Evolutionary conservation across 2,113 vertebrate genomes (phyloP), one percentile per base, ranked within the genome.

Genomic region (Cygnus atratus): DNA sequence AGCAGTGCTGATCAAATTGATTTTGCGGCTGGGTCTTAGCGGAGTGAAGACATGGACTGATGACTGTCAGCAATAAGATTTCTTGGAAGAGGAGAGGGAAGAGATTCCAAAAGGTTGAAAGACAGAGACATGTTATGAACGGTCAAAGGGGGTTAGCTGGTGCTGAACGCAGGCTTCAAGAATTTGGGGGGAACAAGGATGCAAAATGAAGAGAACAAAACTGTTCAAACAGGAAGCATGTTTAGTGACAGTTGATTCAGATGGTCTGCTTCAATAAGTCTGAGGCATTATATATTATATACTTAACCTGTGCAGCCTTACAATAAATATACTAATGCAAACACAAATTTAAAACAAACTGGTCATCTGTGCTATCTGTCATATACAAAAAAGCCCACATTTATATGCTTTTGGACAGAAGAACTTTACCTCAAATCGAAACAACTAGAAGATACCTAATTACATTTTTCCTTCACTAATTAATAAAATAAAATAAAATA

Each of bases 401-500:
- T 93, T 89, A 65, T 72, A 75, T 76, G 31, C 11, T 94, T 90
- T 90, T 87, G 46, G 91, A 82, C n/a, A 70, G 13, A 80, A 75
- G 57, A 1, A 13, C 22, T 85, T 94, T 55, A 79, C 58, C 25
- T 75, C 10, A 85, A 90, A 84, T 78, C 20, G 90, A 79, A 73
- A 26, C 13, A 89, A 35, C 13, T 77, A 57, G 54, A 87, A 87
- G 18, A 91, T 57, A 85, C 14, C 5, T 75, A 61, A 59, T 86
- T 74, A 77, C 20, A 20, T 19, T 74, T 66, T 84, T 88, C 9
- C 26, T 59, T 41, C 4, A 87, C 67, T 35, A 66, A 71, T 59
- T 5, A 33, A 3, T 11, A 31, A 44, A 12, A 39, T 39, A 5
- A 50, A 25, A 24, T 4, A 39, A 39, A 39, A 39, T 39, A 39